Conservation (phyloP, 2,888 invertebrate genomes). For the Caenorhabditis zanzibari region DNA sequence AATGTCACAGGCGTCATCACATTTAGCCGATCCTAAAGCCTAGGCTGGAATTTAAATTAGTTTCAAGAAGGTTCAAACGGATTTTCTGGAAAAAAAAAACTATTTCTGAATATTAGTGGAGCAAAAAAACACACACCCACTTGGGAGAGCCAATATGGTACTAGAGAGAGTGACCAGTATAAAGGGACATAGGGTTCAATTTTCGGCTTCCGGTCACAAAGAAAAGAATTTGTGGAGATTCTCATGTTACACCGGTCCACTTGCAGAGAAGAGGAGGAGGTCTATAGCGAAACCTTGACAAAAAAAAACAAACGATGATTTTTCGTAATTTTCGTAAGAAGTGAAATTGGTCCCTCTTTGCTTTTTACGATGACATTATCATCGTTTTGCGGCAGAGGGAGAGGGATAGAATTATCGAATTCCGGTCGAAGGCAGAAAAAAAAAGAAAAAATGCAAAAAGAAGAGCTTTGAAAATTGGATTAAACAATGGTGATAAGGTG, state of each 20-base stretch:
- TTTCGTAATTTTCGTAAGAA: constrained; percentile 48
- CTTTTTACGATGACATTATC: constrained; percentile 43
- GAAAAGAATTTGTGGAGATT: constrained; percentile 52
- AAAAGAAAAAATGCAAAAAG: constrained; percentile 11
- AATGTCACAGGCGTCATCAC: constrained; percentile 28
- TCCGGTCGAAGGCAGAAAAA: background rate
- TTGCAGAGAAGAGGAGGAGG: constrained; percentile 10
- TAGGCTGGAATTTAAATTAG: constrained; percentile 34
- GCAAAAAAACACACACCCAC: constrained; percentile 18
- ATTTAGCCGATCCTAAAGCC: constrained; percentile 12
- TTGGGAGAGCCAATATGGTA: constrained; percentile 18
- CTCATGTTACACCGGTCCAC: constrained; percentile 59
- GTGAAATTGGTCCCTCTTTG: background rate
- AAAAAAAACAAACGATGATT: constrained; percentile 38
- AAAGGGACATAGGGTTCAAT: constrained; percentile 42
- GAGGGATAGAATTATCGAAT: background rate
- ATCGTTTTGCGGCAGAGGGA: constrained; percentile 16
- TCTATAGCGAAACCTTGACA: background rate
- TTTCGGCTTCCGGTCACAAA: constrained; percentile 64
- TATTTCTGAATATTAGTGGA: background rate
- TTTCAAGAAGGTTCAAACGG: constrained; percentile 14
- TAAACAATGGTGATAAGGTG: constrained; percentile 41
- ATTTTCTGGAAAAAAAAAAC: background rate
- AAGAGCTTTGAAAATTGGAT: constrained; percentile 52
- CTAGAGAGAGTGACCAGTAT: constrained; percentile 15